Base-by-base conservation (phyloP, 2,797 vertebrate genomes). In the Malacoctenus gilli region DNA sequence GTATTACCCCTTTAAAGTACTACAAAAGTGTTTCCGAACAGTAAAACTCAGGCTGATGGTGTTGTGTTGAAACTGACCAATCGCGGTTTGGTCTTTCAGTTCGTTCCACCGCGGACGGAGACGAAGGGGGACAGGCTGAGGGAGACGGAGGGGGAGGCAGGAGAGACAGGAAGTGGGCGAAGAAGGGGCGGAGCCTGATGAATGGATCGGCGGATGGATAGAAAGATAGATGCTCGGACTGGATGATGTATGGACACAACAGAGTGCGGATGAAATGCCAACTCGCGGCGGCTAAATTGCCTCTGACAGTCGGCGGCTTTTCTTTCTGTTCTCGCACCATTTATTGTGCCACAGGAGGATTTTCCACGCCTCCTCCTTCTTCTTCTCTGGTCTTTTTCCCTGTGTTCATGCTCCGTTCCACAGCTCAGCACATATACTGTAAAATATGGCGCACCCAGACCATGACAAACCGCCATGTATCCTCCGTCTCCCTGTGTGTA, bases 51-150 rank as follows among this genome's bases (percentile, higher is more conserved):
- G 71, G 80, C 78, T 64, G 43, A 65, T 68, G 70, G 75, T 84
- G 66, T 75, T 78, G 57, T 67, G 73, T 75, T 75, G 76, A 85
- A 88, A 64, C 69, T 28, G 39, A 75, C 51, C 82, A 80, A 83
- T 85, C 22, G 65, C 61, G 53, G 68, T 63, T 63, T 22, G 46
- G 49, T 83, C 80, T 90, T 87, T 89, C 82, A 87, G 82, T 83
- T 80, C 81, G 44, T 13, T 5, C 43, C 61, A 79, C 66, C 41
- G 36, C 35, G 59, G 69, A 56, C 51, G 30, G 10, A 32, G 30
- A 12, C 8, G 34, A 47, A 14, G 14, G 8, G 40, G 34, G 36
- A 36, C 44, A 39, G 30, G 22, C 23, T 4, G 4, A 39, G 39
- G 32, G 51, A 41, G 11, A 28, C 23, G 59, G 28, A 5, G 42